A percentile compares a stretch with the other conserved stretches of the same genome.
Evolutionary conservation across 2,888 invertebrate species (phyloP).

Genomic region (Elysia crispata): DNA sequence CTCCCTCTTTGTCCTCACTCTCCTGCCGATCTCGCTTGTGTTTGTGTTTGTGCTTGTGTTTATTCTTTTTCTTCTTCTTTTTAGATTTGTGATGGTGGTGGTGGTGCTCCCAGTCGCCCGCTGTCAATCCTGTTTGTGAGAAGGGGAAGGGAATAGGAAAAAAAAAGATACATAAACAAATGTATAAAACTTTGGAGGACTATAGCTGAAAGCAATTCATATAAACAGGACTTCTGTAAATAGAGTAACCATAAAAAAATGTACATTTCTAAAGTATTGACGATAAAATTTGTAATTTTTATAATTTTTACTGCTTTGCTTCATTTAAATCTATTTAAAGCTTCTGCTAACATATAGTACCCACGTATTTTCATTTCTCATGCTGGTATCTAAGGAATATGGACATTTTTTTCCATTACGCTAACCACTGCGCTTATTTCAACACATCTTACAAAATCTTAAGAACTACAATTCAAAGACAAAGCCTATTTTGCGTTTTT

Average conservation of each 20-base stretch:
- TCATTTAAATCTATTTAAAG: no score
- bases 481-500: no score
- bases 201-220: not conserved
- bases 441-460: no score
- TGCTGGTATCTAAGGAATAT: no score
- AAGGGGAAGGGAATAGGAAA: not conserved
- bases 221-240: not conserved
- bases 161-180: not conserved
- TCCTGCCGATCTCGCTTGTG: constrained; percentile 32
- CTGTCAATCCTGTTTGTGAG: not conserved
- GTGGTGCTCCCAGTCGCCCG: constrained; percentile 30
- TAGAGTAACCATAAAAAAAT: no score
- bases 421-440: no score
- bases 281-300: no score
- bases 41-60: constrained; percentile 46
- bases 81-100: constrained; percentile 20
- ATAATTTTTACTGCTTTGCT: not conserved
- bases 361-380: no score
- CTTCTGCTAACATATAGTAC: no score
- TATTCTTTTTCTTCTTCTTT: constrained; percentile 46
- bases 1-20: constrained; percentile 14
- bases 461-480: no score
- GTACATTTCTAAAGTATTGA: no score
- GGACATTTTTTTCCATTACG: no score
- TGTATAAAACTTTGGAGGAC: not conserved